These are phyloP conservation scores for Dendrolimus kikuchii DNA, from an alignment of 1,140 invertebrate genomes.

Conservation along the genomic window DNA sequence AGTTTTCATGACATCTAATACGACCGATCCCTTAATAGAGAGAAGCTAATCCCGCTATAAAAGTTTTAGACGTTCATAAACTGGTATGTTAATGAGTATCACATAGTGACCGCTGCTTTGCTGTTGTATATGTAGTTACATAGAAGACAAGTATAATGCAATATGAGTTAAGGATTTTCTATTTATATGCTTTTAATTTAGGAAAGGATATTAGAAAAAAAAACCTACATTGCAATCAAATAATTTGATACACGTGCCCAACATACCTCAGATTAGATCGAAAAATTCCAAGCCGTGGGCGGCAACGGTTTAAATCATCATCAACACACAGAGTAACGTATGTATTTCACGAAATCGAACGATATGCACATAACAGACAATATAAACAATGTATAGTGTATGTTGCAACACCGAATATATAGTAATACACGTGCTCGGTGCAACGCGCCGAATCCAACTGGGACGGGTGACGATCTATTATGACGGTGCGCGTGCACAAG, in stretches of 20 bases:
- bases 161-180: no score
- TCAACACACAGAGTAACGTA: constrained; percentile 8
- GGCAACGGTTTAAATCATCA: constrained; percentile 16
- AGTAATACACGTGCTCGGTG: constrained; percentile 47
- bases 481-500: constrained; percentile 60
- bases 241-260: not conserved
- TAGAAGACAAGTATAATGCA: no score
- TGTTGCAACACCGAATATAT: constrained; percentile 28
- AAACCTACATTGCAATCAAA: no score
- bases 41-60: no score
- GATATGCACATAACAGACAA: constrained; percentile 14
- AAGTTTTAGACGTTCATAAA: no score
- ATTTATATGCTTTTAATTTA: no score
- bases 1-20: no score
- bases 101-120: no score
- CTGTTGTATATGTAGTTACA: no score
- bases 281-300: constrained; percentile 7
- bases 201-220: no score
- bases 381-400: constrained; percentile 14
- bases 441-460: constrained; percentile 65
- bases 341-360: constrained; percentile 10
- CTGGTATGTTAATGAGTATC: no score
- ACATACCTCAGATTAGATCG: constrained; percentile 17
- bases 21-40: no score
- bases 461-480: constrained; percentile 62